Base-by-base conservation (phyloP, 2,888 invertebrate genomes). In the Sphaerophoria rueppellii region DNA sequence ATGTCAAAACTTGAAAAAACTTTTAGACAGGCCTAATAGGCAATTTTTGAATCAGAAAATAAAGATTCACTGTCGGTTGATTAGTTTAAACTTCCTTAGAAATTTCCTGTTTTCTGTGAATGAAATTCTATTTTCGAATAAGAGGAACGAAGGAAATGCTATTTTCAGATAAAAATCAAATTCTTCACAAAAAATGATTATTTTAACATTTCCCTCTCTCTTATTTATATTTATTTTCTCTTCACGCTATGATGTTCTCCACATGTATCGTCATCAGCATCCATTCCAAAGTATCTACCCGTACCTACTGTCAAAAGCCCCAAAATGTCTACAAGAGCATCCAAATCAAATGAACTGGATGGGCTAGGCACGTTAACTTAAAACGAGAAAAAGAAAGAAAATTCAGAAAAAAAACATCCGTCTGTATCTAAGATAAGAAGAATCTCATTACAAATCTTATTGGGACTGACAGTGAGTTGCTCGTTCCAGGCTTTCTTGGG, bases 401-500 rank as follows among this genome's bases (percentile, higher is more conserved):
- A 24, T 24, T 24, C 24, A 24, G 24, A 40, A 40, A 61, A 73
- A 73, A 60, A 75, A 16, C 77, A 83, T 83, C 85, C 69, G 70
- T 81, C 81, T 69, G 55, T 70, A 85, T 85, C 85, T 80, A 76
- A 76, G 81, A 85, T 85, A 81, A 85, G 70, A 72, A 73, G 81
- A 85, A 85, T 85, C 81, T 85, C 85, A 85, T 85, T 85, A 85
- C 76, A 63, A 52, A 80, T 83, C 80, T 73, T 80, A 76, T 85
- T 77, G 69, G 85, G 73, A 70, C 37, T 40, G 71, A 52, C 16
- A 43, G 57, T 43, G 67, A 70, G 65, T 50, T 35, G 11, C 4
- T 46, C 6, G 24, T 24, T 58, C 24, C 43, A 43, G 40, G 12
- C 4, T 50, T 14, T 65, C 12, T 34, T 24, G 5, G 32, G n/a